phyloP scores from a whole-genome alignment of 2,888 invertebrate species.

The Notocelia uddmanniana region DNA sequence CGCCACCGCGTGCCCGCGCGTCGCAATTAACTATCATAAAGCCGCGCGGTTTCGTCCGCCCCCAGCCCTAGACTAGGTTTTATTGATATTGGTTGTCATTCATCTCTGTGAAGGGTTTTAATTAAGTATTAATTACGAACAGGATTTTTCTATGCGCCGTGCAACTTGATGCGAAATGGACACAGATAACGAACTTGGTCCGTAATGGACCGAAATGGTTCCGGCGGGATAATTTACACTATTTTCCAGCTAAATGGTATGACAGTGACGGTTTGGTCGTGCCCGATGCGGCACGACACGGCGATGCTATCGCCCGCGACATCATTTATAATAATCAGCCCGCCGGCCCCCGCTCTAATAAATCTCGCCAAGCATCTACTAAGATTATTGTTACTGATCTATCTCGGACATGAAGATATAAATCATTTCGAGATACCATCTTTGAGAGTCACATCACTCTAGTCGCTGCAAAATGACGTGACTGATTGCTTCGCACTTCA shows the following conservation, averaged over 20 bases:
- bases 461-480: constrained; percentile 3
- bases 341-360: constrained; percentile 28
- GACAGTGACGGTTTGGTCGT: not conserved
- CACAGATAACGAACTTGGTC: constrained; percentile 7
- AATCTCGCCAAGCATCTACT: constrained; percentile 23
- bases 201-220: not conserved
- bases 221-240: not conserved
- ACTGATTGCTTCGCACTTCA: constrained; percentile 31
- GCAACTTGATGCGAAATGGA: not conserved
- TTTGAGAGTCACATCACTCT: not conserved
- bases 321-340: constrained; percentile 47
- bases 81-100: constrained; percentile 4
- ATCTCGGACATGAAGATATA: constrained; percentile 2
- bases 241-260: not conserved
- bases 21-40: constrained; percentile 47
- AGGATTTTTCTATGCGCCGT: constrained; percentile 17
- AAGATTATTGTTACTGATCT: constrained; percentile 16
- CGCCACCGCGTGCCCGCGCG: constrained; percentile 44
- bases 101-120: constrained; percentile 5
- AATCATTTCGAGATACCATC: constrained; percentile 30
- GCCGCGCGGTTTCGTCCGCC: constrained; percentile 40
- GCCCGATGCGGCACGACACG: constrained; percentile 2
- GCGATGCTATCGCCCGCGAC: constrained; percentile 40
- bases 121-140: constrained; percentile 18
- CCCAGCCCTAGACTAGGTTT: not conserved